These are phyloP conservation scores for Carduelis carduelis DNA, from an alignment of 2,797 vertebrate genomes.

Conservation along the genomic window DNA sequence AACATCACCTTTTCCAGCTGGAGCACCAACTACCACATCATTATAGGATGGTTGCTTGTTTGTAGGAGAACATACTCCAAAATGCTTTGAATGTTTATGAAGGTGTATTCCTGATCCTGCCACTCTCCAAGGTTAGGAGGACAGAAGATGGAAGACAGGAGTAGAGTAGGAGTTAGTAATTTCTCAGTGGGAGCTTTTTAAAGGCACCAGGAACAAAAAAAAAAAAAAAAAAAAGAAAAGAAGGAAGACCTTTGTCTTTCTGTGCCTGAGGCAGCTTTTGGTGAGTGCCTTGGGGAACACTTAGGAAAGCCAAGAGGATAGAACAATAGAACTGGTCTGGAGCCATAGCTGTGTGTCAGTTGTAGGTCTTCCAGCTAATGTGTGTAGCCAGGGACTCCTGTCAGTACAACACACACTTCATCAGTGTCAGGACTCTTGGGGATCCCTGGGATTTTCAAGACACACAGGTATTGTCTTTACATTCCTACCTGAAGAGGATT, in stretches of 20 bases:
- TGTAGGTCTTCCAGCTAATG: not conserved
- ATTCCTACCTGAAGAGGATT: not conserved
- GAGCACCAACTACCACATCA: not conserved
- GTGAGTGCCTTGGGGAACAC: not conserved
- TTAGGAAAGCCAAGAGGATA: not conserved
- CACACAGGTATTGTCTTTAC: not conserved
- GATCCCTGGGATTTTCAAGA: not conserved
- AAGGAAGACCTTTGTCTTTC: not conserved
- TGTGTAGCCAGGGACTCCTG: not conserved
- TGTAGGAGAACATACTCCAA: not conserved
- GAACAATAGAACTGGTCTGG: not conserved
- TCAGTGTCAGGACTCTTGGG: not conserved
- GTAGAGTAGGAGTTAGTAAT: not conserved
- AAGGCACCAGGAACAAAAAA: not conserved
- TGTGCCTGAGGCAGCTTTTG: not conserved
- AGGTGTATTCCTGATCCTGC: not conserved
- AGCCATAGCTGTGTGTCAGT: not conserved
- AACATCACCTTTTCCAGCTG: constrained; percentile 2
- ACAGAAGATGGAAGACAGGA: not conserved
- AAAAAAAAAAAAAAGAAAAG: not conserved
- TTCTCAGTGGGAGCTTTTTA: not conserved
- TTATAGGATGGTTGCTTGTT: not conserved
- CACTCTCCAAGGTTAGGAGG: not conserved
- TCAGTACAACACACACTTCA: rapidly evolving
- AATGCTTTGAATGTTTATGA: not conserved